Evolutionary conservation across 2,888 invertebrate species (phyloP).

Genomic region (Macrophya annulata): DNA sequence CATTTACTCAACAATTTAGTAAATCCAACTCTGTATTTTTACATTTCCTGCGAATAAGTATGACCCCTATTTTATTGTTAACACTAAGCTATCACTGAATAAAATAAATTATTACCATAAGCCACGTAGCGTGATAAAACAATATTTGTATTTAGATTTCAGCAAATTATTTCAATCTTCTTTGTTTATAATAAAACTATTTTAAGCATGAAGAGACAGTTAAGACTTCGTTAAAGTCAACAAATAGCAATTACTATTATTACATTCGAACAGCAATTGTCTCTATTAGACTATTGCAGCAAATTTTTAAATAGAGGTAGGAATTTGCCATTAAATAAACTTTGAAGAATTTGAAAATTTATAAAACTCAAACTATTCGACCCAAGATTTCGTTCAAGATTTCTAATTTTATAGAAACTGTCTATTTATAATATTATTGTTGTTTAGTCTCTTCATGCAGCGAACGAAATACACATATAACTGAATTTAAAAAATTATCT

Average conservation of each 20-base stretch:
- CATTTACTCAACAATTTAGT: slow-evolving; percentile 9
- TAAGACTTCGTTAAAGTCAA: neutral
- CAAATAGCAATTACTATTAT: neutral
- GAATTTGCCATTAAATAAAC: neutral
- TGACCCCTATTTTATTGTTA: neutral
- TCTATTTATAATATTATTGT: neutral
- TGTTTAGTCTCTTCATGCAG: neutral
- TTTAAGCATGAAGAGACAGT: neutral
- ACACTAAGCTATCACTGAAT: slow-evolving; percentile 31
- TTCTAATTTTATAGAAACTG: neutral
- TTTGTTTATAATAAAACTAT: slow-evolving; percentile 4
- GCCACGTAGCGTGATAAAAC: slow-evolving; percentile 37
- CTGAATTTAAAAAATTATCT: slow-evolving; percentile 23
- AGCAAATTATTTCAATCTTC: neutral
- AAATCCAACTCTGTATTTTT: slow-evolving; percentile 8
- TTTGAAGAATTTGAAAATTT: neutral
- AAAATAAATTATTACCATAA: slow-evolving; percentile 51
- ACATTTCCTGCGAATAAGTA: slow-evolving; percentile 17
- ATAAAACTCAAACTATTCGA: neutral
- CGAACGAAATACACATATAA: neutral
- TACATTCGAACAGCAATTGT: no score
- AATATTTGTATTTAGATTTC: neutral
- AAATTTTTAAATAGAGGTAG: neutral
- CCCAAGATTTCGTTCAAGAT: neutral
- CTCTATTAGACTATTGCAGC: slow-evolving; percentile 4